Conservation (phyloP, 92 coral and sea anemone species). For the Zoanthus gigantus region DNA sequence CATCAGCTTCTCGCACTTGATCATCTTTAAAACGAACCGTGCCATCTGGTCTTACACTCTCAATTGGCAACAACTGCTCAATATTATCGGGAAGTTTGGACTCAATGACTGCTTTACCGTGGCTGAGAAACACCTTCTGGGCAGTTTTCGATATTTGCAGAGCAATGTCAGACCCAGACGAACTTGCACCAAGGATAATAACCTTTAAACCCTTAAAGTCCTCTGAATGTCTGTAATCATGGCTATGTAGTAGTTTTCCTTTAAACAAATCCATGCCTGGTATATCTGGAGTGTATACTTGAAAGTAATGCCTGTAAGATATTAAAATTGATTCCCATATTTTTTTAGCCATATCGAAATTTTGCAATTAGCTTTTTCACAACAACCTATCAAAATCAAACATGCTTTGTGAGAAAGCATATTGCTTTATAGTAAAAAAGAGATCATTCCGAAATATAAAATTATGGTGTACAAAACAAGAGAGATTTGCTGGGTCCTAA, state of each 20-base stretch:
- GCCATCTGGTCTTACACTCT: constrained; percentile 69
- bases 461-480: too few relatives aligned
- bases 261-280: constrained; percentile 82
- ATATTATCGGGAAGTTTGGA: constrained; percentile 77
- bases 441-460: too few relatives aligned
- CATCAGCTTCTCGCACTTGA: constrained; percentile 64
- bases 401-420: too few relatives aligned
- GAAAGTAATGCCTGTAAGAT: constrained; percentile 80
- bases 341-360: too few relatives aligned
- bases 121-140: constrained; percentile 82
- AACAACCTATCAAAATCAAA: too few relatives aligned
- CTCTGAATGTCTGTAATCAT: constrained; percentile 77
- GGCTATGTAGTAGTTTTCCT: constrained; percentile 87
- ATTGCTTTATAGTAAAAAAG: too few relatives aligned
- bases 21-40: constrained; percentile 69
- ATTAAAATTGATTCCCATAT: constrained; percentile 13
- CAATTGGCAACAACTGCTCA: constrained; percentile 66
- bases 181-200: constrained; percentile 79
- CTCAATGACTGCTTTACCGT: constrained; percentile 46
- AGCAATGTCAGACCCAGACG: constrained; percentile 85
- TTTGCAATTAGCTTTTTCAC: too few relatives aligned
- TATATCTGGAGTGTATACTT: constrained; percentile 68
- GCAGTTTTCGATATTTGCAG: constrained; percentile 70
- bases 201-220: constrained; percentile 66
- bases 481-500: too few relatives aligned